Base-by-base conservation (phyloP, 2,113 vertebrate species). In the Nymphicus hollandicus region DNA sequence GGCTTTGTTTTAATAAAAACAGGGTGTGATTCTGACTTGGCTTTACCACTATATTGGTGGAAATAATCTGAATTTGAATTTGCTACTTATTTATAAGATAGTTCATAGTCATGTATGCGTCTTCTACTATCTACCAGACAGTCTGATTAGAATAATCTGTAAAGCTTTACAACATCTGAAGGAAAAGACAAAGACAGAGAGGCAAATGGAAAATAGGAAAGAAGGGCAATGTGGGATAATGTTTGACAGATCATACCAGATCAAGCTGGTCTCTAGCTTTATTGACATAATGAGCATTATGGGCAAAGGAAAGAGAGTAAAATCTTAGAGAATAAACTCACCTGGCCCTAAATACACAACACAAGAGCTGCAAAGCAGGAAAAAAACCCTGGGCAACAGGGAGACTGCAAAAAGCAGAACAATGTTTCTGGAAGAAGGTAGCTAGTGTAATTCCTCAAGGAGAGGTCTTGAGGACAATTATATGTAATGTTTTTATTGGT, bases 401-500 rank as follows among this genome's bases (percentile, higher is more conserved):
- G 43, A 83, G n/a, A 49, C 17, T 66, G 25, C 50, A 81, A 39
- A 58, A 88, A 86, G 49, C 68, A 60, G 25, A 81, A 13, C 19
- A 33, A 11, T 3, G 0, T 33, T 81, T 27, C 44, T 87, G 60
- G 20, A 61, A 52, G 43, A 77, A 88, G 12, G 64, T 31, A 81
- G 33, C 39, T 92, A 28, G 50, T 20, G 25, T 82, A 80, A 83
- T 76, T 92, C 69, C 55, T 87, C 50, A 92, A 81, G 88, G 55
- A 84, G 64, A 72, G 80, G 64, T 95, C 94, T 86, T 71, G n/a
- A 78, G 83, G 72, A 35, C 69, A 84, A 71, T 92, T 81, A 41
- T 60, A 81, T 52, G 69, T 74, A 91, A 91, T 44, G 70, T 64
- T 86, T 95, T 89, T 78, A 81, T 71, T 88, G 76, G 80, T 81